These are phyloP conservation scores for Potamilus streckersoni DNA, from an alignment of 1,140 invertebrate genomes.

Conservation along the genomic window DNA sequence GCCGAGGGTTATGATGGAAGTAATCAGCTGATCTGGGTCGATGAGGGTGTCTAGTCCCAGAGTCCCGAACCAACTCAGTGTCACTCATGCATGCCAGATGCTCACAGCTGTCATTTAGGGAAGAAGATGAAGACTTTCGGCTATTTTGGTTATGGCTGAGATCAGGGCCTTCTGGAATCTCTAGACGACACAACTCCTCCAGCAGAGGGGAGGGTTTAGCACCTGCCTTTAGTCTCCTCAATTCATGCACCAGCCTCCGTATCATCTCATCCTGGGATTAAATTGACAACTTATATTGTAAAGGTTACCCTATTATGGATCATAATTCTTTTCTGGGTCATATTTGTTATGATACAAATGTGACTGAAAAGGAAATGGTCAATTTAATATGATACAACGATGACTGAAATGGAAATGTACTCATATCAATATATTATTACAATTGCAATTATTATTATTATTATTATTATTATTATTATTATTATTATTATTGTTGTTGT, in stretches of 20 bases:
- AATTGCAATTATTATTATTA: no score
- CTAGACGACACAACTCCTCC: constrained; percentile 41
- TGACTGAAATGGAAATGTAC: no score
- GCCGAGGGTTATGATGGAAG: constrained; percentile 8
- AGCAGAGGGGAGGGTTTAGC: constrained; percentile 30
- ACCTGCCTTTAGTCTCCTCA: constrained; percentile 27
- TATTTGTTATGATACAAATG: no score
- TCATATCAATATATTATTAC: no score
- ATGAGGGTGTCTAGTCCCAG: not conserved
- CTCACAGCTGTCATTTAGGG: constrained; percentile 29
- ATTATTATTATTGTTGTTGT: no score
- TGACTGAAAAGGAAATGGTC: no score
- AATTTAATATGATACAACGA: no score
- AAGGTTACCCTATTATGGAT: no score
- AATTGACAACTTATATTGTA: no score
- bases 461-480: no score
- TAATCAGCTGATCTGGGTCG: constrained; percentile 27
- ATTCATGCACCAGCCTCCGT: constrained; percentile 39
- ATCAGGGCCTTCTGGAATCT: constrained; percentile 20
- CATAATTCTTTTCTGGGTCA: no score
- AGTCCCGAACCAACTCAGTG: constrained; percentile 22
- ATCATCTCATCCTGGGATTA: constrained; percentile 43
- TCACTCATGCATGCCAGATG: constrained; percentile 25
- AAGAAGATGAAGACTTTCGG: constrained; percentile 31
- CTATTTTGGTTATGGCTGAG: constrained; percentile 18